Conservation (phyloP, 1,140 invertebrate genomes). For the Lucilia cuprina region DNA sequence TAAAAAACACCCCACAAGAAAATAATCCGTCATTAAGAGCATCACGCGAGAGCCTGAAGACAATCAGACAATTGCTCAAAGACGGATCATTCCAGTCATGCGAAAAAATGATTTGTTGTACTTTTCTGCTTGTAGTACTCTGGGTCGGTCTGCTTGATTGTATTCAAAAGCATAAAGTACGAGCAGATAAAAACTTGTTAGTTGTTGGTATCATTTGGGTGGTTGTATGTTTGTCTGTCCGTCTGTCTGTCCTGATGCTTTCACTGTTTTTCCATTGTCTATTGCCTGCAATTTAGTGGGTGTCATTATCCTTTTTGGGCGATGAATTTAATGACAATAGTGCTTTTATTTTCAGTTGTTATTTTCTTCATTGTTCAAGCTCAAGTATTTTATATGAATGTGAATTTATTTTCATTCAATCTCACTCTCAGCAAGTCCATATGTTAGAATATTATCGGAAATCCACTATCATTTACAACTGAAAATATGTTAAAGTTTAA, state of each 20-base stretch:
- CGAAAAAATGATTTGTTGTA: conserved; percentile 36
- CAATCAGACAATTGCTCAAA: conserved; percentile 32
- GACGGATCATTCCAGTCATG: conserved; percentile 22
- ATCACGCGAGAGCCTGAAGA: conserved; percentile 29
- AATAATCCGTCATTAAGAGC: conserved; percentile 36
- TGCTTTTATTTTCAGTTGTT: neutral
- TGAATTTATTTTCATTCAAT: neutral
- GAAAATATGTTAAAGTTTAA: conserved; percentile 23
- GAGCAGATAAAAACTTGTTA: neutral
- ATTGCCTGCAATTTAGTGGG: conserved; percentile 30
- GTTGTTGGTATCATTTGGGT: neutral
- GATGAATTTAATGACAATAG: conserved; percentile 17
- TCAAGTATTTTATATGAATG: conserved; percentile 19
- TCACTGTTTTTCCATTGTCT: conserved; percentile 5
- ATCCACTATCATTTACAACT: conserved; percentile 2
- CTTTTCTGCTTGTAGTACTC: neutral
- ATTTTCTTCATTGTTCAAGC: neutral
- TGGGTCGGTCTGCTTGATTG: neutral
- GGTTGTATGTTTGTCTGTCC: neutral
- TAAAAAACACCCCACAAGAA: conserved; percentile 29
- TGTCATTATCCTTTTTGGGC: conserved; percentile 34
- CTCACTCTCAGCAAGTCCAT: neutral
- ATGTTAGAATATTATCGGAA: conserved; percentile 5
- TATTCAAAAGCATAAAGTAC: neutral
- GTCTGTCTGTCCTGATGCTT: neutral